These are phyloP conservation scores for Drosophila burlai DNA, from an alignment of 1,140 invertebrate species.

Conservation along the genomic window DNA sequence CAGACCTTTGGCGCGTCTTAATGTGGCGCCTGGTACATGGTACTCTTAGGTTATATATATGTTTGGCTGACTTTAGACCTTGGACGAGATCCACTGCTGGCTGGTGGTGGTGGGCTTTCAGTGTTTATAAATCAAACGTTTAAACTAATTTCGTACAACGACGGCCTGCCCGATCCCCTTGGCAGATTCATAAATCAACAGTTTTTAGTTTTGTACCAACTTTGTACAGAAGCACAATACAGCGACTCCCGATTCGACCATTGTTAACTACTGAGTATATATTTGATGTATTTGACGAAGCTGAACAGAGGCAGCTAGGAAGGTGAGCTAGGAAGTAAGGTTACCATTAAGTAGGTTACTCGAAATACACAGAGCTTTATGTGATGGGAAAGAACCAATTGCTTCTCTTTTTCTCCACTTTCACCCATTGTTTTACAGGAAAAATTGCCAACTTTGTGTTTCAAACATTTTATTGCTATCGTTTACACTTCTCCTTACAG, in stretches of 20 bases:
- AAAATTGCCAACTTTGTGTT: background rate
- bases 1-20: conserved; percentile 86
- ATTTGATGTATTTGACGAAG: background rate
- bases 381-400: background rate
- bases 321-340: conserved; percentile 4
- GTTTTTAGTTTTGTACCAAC: conserved; percentile 26
- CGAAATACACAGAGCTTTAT: background rate
- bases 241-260: conserved; percentile 11
- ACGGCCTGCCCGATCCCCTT: background rate
- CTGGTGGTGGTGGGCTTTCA: conserved; percentile 20
- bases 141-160: conserved; percentile 1
- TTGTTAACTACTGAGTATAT: background rate
- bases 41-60: background rate
- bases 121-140: conserved; percentile 1
- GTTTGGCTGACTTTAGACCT: conserved; percentile 9
- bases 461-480: conserved; percentile 36
- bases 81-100: conserved; percentile 23
- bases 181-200: conserved; percentile 23
- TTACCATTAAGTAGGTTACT: background rate
- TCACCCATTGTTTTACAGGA: background rate
- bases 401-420: background rate
- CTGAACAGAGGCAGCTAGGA: background rate
- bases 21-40: background rate
- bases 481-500: conserved; percentile 20
- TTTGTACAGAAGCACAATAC: conserved; percentile 23